Conservation (phyloP, 2,888 invertebrate species). For the Tipula lateralis region DNA sequence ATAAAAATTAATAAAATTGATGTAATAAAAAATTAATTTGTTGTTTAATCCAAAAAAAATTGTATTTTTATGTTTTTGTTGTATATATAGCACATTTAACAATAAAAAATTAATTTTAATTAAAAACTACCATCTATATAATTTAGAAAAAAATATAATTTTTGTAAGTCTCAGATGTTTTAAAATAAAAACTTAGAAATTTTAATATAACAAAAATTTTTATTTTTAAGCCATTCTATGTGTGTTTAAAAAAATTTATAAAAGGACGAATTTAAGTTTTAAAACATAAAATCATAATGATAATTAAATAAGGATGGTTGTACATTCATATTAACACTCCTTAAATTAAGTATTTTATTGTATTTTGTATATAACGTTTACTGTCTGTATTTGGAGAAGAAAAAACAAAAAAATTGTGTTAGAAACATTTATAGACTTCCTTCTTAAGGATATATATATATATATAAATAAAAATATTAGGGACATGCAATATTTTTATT, state of each 20-base stretch:
- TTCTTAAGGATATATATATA: background rate
- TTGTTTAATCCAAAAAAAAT: background rate
- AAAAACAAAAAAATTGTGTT: constrained; percentile 19
- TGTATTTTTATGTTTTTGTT: background rate
- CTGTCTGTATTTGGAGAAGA: constrained; percentile 11
- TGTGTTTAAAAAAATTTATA: background rate
- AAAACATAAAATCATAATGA: background rate
- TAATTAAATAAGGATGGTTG: constrained; percentile 24
- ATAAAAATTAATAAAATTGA: background rate
- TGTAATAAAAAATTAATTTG: background rate
- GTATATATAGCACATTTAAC: constrained; percentile 20
- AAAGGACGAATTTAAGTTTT: background rate
- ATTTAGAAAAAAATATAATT: background rate
- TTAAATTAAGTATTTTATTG: constrained; percentile 19
- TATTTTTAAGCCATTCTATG: background rate
- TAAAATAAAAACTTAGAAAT: background rate
- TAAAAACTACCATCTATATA: constrained; percentile 19
- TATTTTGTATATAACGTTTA: constrained; percentile 5
- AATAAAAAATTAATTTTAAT: constrained; percentile 24
- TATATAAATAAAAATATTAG: background rate
- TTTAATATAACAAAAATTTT: background rate
- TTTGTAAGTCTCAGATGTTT: background rate
- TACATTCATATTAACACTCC: constrained; percentile 12
- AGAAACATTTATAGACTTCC: constrained; percentile 24
- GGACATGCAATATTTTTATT: background rate